phyloP scores from a whole-genome alignment of 2,113 vertebrate species.

The Muntiacus reevesi region DNA sequence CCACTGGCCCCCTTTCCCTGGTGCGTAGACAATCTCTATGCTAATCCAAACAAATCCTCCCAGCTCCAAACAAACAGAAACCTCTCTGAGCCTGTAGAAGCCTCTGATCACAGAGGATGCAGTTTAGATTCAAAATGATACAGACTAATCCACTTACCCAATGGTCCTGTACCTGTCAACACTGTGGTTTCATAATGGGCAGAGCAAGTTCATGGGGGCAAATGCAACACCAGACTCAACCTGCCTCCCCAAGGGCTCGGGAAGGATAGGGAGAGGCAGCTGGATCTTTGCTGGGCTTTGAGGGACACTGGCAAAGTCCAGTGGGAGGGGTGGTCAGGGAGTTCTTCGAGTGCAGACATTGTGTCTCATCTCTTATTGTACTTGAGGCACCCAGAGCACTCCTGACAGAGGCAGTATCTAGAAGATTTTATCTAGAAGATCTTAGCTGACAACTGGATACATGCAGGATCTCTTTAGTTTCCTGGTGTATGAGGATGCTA shows the following conservation, averaged over 20 bases:
- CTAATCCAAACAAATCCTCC: conserved; percentile 59
- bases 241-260: not conserved
- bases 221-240: not conserved
- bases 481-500: not conserved
- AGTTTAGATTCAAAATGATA: conserved; percentile 38
- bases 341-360: not conserved
- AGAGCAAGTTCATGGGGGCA: not conserved
- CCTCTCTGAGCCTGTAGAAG: not conserved
- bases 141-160: not conserved
- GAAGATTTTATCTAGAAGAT: not conserved
- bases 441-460: not conserved
- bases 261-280: not conserved
- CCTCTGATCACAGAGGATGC: not conserved
- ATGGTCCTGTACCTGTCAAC: not conserved
- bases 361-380: not conserved
- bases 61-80: conserved; percentile 46
- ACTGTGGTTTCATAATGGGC: not conserved
- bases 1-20: not conserved
- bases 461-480: not conserved
- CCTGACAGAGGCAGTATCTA: not conserved
- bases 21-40: conserved; percentile 14
- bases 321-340: not conserved
- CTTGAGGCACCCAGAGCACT: not conserved
- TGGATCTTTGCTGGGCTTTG: not conserved
- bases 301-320: not conserved